Percentiles rank a stretch among this genome's conserved stretches.
These are phyloP conservation scores for Cyprinella venusta DNA, from an alignment of 2,797 vertebrate genomes.

Conservation along the genomic window DNA sequence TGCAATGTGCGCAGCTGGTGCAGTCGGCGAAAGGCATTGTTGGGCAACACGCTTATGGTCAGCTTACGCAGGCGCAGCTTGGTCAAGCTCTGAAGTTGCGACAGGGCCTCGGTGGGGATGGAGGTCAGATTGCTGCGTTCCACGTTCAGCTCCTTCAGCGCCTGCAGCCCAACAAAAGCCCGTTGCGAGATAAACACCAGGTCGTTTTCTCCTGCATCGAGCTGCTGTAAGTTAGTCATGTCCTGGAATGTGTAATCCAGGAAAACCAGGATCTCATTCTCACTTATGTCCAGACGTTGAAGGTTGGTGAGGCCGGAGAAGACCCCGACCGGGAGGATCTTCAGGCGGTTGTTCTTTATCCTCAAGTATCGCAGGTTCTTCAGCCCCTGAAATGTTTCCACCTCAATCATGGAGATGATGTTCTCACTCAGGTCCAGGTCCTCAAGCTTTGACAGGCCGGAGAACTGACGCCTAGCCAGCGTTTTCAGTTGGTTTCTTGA, in stretches of 20 bases:
- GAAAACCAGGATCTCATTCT: slow-evolving; percentile 90
- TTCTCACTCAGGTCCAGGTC: slow-evolving; percentile 89
- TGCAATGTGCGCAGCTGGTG: slow-evolving; percentile 78
- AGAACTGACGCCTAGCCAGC: slow-evolving; percentile 83
- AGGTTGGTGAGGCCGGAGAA: slow-evolving; percentile 83
- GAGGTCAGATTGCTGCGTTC: slow-evolving; percentile 88
- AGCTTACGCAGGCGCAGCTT: slow-evolving; percentile 80
- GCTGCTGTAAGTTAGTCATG: slow-evolving; percentile 77
- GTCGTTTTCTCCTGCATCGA: slow-evolving; percentile 87
- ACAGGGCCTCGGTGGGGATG: slow-evolving; percentile 83
- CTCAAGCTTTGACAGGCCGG: slow-evolving; percentile 78
- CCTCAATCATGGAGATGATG: slow-evolving; percentile 83
- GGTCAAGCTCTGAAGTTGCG: slow-evolving; percentile 80
- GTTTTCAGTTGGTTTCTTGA: slow-evolving; percentile 86
- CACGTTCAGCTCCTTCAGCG: slow-evolving; percentile 81
- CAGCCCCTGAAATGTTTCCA: slow-evolving; percentile 86
- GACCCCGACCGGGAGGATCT: slow-evolving; percentile 85
- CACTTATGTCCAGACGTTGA: slow-evolving; percentile 82
- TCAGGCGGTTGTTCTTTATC: slow-evolving; percentile 84
- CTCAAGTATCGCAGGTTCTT: slow-evolving; percentile 79
- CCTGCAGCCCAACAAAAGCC: slow-evolving; percentile 83
- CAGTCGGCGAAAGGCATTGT: slow-evolving; percentile 81
- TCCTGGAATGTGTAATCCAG: slow-evolving; percentile 87
- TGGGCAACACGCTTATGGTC: slow-evolving; percentile 77
- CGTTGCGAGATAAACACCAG: slow-evolving; percentile 87